Base-by-base conservation (phyloP, 2,113 vertebrate genomes). In the Xerus inauris region DNA sequence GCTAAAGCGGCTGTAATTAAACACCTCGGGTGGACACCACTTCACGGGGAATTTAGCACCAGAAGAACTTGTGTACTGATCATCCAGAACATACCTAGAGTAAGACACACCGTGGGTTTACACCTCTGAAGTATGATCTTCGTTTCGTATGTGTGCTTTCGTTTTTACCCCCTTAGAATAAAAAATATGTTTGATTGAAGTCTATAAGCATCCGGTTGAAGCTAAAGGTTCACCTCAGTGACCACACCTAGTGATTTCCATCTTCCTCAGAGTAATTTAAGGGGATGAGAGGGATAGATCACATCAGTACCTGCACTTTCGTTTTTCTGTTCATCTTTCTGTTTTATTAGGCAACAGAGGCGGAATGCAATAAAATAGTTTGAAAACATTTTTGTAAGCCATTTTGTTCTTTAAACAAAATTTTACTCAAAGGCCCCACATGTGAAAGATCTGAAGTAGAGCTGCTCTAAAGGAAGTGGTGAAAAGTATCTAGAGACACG, bases 11-110 rank as follows among this genome's bases (percentile, higher is more conserved):
- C 99, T 99, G 59, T 99, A 99, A 98, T 99, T 99, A 84, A 99
- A 99, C 92, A 99, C 99, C 97, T 99, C 99, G 0, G 99, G 99
- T 0, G 99, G 99, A n/a, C 99, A 99, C 99, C 99, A 99, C 94
- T 99, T 99, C 93, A 99, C 99, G 1, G 99, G 99, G 94, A 99
- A 99, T 89, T 99, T 99, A 12, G 99, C 98, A 7, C 99, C 99
- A 0, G 99, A 99, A 6, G 99, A 99, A 82, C 99, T 99, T 89
- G 99, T 99, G 96, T 99, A 99, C 73, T 99, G 99, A 94, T 99
- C 99, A 81, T 99, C 99, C 82, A 99, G 98, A 13, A 99, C 99
- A n/a, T 99, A 99, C 90, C 99, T 99, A 40, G 32, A 77, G 88
- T 2, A 42, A 72, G 79, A 97, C 17, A 95, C 8, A 32, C 30